Conservation (phyloP, 1,140 invertebrate genomes). For the Rhyacophila brunnea region DNA sequence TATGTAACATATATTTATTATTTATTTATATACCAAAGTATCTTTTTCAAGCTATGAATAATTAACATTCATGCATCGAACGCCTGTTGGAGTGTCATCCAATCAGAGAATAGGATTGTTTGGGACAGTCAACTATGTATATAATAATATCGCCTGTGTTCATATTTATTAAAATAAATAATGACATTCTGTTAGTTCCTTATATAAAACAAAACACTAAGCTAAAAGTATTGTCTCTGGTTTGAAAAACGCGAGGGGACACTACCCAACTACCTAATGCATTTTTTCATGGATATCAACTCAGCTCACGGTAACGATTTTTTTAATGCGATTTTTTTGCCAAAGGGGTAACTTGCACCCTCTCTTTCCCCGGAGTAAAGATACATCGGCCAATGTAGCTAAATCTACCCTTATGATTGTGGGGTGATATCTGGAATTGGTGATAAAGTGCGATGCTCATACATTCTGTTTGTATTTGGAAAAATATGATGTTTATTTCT, state of each 20-base stretch:
- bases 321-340: slow-evolving; percentile 32
- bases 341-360: slow-evolving; percentile 26
- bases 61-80: too few relatives aligned
- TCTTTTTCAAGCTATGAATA: too few relatives aligned
- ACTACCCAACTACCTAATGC: slow-evolving; percentile 29
- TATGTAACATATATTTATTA: too few relatives aligned
- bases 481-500: too few relatives aligned
- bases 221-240: slow-evolving; percentile 18
- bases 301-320: slow-evolving; percentile 30
- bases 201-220: slow-evolving; percentile 32
- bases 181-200: slow-evolving; percentile 8
- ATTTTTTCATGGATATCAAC: slow-evolving; percentile 32
- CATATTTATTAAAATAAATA: slow-evolving; percentile 27
- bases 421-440: not conserved
- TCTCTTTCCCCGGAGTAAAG: slow-evolving; percentile 6
- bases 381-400: too few relatives aligned
- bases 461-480: too few relatives aligned
- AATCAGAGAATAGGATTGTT: too few relatives aligned
- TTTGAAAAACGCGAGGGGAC: slow-evolving; percentile 8
- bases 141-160: too few relatives aligned
- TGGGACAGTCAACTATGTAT: too few relatives aligned
- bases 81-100: too few relatives aligned
- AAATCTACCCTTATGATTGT: slow-evolving; percentile 3
- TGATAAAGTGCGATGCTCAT: too few relatives aligned
- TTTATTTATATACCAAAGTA: too few relatives aligned